Base-by-base conservation (phyloP, 2,888 invertebrate genomes). In the Ctenicera cuprea region DNA sequence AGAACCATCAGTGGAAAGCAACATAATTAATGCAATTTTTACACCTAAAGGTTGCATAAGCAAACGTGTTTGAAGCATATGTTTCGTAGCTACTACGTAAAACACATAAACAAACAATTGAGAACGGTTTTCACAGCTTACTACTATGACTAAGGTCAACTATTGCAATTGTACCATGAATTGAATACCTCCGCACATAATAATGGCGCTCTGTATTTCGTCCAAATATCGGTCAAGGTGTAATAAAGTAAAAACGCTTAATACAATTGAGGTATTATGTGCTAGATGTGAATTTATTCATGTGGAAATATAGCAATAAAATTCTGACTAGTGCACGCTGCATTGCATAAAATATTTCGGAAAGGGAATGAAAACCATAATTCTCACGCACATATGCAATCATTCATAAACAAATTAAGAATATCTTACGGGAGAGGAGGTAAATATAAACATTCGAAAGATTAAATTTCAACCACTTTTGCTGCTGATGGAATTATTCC, bases 211-310 rank as follows among this genome's bases (percentile, higher is more conserved):
- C 68, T 62, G 61, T 63, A 73, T 68, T 62, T 70, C 48, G 20
- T 45, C 41, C 16, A 69, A 64, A 73, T 73, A 63, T 73, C 69
- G 73, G 73, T 73, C 73, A 73, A 73, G 73, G 73, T 69, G 72
- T 20, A 20, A 65, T 65, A 67, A 70, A 71, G 26, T 54, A 52
- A 33, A 65, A 52, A 57, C 71, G 54, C 57, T 71, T 71, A 71
- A 65, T 63, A 71, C 71, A 59, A 71, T 65, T 43, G 54, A 18
- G 30, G 38, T 65, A 57, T 61, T 48, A 61, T 68, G 37, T 66
- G 22, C 54, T 37, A 57, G 37, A 54, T 67, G 16, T 43, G 38
- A 65, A 65, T 38, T 52, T 65, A 20, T 52, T 9, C 33, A 38
- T 65, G 50, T 33, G 12, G 65, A 65, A 65, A 65, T 48, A 37